Conservation (phyloP, 2,797 vertebrate species). For the Xiphophorus birchmanni region DNA sequence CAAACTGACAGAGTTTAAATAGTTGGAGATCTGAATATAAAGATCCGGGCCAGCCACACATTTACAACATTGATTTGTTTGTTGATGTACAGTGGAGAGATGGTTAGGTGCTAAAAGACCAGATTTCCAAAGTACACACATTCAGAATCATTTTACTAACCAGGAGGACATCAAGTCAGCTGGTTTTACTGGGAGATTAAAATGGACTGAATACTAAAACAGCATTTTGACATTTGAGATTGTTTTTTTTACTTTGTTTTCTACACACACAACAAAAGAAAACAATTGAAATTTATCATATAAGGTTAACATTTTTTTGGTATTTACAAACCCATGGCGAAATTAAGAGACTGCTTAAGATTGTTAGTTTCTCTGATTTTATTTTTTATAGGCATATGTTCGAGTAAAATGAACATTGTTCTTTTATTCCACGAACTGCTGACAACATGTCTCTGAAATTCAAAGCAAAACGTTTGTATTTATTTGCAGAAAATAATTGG, state of each 20-base stretch:
- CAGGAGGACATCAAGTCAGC: no score
- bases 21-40: not conserved
- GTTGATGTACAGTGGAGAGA: not conserved
- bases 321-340: no score
- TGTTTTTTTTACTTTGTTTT: not conserved
- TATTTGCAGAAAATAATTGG: no score
- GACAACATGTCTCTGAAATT: no score
- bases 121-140: not conserved
- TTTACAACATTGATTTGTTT: not conserved
- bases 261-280: not conserved
- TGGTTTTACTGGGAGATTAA: not conserved
- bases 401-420: no score
- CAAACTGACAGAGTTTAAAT: not conserved
- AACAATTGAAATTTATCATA: not conserved
- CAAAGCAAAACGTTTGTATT: no score
- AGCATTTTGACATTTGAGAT: no score
- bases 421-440: no score
- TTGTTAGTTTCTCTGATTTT: no score
- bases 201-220: not conserved
- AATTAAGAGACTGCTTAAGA: no score
- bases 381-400: no score
- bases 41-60: not conserved
- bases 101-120: not conserved
- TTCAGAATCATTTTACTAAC: not conserved
- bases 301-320: not conserved